These are phyloP conservation scores for Leptinotarsa haldemani DNA, from an alignment of 2,888 invertebrate species.

Conservation along the genomic window DNA sequence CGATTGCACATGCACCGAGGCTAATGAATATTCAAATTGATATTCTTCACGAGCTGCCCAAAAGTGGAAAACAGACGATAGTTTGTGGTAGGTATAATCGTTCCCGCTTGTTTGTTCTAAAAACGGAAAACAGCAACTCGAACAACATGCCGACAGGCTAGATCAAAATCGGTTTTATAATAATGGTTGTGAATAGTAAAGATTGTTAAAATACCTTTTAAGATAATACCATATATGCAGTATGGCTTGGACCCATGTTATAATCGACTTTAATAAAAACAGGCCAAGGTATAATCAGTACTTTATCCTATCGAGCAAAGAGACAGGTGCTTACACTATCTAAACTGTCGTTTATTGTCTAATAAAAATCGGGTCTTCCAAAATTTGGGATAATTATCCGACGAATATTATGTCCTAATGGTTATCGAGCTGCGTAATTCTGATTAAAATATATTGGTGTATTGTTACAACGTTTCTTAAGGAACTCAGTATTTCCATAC, in stretches of 20 bases:
- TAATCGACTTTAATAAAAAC: background rate
- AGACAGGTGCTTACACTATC: background rate
- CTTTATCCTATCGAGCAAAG: background rate
- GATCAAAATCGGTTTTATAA: background rate
- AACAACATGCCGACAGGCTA: background rate
- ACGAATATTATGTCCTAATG: too few relatives aligned
- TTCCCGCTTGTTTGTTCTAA: too few relatives aligned
- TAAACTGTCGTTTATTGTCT: background rate
- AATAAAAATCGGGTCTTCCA: background rate
- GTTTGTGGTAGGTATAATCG: background rate
- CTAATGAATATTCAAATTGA: conserved; percentile 2
- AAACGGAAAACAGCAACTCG: background rate
- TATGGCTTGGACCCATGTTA: background rate
- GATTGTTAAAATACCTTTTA: too few relatives aligned
- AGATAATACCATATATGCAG: background rate
- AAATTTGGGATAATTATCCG: too few relatives aligned
- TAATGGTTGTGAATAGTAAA: background rate
- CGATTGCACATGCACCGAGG: background rate
- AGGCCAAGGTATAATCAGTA: background rate
- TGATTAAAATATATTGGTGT: too few relatives aligned
- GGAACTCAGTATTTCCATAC: too few relatives aligned
- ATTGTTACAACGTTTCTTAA: too few relatives aligned
- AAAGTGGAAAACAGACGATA: background rate
- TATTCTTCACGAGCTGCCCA: background rate
- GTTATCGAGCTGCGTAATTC: too few relatives aligned